phyloP scores from a whole-genome alignment of 1,140 invertebrate species.

The Coenobita brevimanus region DNA sequence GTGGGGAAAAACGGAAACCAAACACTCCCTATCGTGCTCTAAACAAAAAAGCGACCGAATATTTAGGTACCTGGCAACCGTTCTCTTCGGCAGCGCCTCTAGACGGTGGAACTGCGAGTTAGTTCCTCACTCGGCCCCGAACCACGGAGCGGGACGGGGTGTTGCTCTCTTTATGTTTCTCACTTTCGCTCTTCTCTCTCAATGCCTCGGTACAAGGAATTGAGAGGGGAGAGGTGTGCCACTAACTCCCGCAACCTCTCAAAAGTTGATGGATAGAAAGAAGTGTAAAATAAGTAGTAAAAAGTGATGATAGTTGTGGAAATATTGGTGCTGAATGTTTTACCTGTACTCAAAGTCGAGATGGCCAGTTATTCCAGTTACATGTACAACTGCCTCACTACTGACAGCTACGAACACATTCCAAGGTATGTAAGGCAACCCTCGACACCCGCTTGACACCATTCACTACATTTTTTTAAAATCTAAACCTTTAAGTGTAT shows the following conservation, averaged over 20 bases:
- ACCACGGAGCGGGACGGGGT: slow-evolving; percentile 32
- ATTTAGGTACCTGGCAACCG: slow-evolving; percentile 17
- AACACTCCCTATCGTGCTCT: too few relatives aligned
- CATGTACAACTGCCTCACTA: slow-evolving; percentile 41
- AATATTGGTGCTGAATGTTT: too few relatives aligned
- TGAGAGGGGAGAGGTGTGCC: neutral
- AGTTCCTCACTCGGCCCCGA: slow-evolving; percentile 31
- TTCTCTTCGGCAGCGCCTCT: slow-evolving; percentile 28
- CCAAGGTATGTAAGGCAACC: slow-evolving; percentile 11
- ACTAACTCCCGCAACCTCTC: too few relatives aligned
- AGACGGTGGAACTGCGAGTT: slow-evolving; percentile 28
- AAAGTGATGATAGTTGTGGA: too few relatives aligned
- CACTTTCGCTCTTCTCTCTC: neutral
- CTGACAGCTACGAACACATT: slow-evolving; percentile 40
- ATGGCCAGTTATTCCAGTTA: slow-evolving; percentile 48
- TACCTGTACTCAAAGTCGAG: neutral
- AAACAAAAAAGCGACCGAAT: neutral
- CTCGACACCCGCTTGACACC: neutral
- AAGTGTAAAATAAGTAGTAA: too few relatives aligned
- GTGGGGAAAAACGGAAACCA: too few relatives aligned
- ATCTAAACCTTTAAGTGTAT: neutral
- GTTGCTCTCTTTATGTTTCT: neutral
- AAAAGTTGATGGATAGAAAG: too few relatives aligned
- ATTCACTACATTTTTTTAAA: neutral
- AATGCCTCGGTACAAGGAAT: neutral